Base-by-base conservation (phyloP, 2,888 invertebrate species). In the Lydus trimaculatus region DNA sequence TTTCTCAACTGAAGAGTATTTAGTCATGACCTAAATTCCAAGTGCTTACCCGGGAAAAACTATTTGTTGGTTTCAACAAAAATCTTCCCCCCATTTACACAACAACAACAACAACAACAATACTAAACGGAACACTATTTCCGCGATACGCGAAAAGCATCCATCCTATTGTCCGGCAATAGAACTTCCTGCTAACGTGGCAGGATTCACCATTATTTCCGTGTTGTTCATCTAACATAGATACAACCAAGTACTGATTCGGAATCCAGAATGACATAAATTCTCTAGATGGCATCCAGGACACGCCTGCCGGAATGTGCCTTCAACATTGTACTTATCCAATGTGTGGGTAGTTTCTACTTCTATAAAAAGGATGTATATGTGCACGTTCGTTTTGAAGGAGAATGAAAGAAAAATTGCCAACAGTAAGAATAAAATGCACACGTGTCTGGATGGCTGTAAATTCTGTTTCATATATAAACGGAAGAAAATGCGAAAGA, bases 151-250 rank as follows among this genome's bases (percentile, higher is more conserved):
- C 62, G 52, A 63, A 58, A 59, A 65, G 64, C 69, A 66, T 72
- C 65, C 65, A 75, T 72, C 69, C 66, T 64, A 59, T 66, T 68
- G 73, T 75, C 74, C 76, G 75, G 73, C 73, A 71, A 65, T 67
- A 63, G 72, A 71, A 72, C 73, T 78, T 78, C 77, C 78, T 76
- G 78, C 75, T 75, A 69, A 71, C 75, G 61, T 71, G 71, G 75
- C 74, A 69, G 76, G 72, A 77, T 78, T 76, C 75, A 72, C 73
- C 75, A 72, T 52, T 20, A 52, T 75, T 78, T 78, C 78, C 77
- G 74, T 67, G 70, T 62, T 66, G 60, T 69, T 64, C 23, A 25
- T 25, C 25, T 13, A 56, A 23, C 3, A 25, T 3, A 13, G 1
- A 23, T 6, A 56, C 23, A 13, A 63, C 43, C 31, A 69, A 74